Percentiles rank a stretch among this genome's conserved stretches.
phyloP scores from a whole-genome alignment of 2,797 vertebrate species.

The Sebastiscus tertius region DNA sequence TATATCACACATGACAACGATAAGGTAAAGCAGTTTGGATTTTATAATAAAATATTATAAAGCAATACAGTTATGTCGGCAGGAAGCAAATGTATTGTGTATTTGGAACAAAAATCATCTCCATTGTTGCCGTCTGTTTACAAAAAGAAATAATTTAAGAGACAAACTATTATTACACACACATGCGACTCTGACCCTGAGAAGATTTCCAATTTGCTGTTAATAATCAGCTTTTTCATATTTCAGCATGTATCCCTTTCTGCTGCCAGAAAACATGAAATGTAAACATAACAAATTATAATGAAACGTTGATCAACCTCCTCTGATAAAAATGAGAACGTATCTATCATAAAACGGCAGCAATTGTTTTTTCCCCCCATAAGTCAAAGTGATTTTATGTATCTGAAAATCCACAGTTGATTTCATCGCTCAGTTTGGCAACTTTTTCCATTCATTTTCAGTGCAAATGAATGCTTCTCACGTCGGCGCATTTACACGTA shows the following conservation, averaged over 20 bases:
- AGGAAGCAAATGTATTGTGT: background rate
- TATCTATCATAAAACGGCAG: background rate
- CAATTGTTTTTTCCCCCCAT: background rate
- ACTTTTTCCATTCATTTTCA: background rate
- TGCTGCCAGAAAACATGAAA: constrained; percentile 6
- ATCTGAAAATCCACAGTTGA: background rate
- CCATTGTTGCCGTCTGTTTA: background rate
- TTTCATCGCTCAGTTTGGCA: background rate
- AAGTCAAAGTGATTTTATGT: background rate
- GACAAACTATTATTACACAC: background rate
- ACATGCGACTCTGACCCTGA: constrained; percentile 38
- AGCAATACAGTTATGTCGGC: background rate
- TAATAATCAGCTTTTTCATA: background rate
- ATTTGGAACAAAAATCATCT: background rate
- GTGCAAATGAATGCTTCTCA: constrained; percentile 19
- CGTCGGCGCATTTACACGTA: background rate
- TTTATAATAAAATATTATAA: constrained; percentile 33
- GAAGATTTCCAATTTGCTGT: background rate
- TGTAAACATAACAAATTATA: constrained; percentile 26
- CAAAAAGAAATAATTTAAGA: constrained; percentile 26
- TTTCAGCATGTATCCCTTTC: background rate
- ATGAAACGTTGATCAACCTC: background rate
- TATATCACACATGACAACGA: background rate
- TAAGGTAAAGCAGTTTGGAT: constrained; percentile 5
- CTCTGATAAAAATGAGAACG: background rate